Base-by-base conservation (phyloP, 2,888 invertebrate species). In the Patella caerulea region DNA sequence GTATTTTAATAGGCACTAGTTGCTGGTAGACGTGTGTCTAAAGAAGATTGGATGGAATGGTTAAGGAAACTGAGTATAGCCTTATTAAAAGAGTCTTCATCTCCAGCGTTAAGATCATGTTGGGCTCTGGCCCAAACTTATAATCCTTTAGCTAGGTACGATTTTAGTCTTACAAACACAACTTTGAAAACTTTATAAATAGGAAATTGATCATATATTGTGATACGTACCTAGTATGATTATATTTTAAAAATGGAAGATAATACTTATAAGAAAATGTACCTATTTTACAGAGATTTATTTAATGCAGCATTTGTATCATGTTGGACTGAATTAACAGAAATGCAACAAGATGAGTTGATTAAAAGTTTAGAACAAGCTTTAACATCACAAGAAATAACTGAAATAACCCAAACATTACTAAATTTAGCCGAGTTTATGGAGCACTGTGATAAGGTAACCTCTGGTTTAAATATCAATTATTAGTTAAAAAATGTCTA, bases 11-110 rank as follows among this genome's bases (percentile, higher is more conserved):
- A 90, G 89, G 96, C 97, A 0, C 97, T 98, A 96, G 96, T 96
- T n/a, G 96, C 97, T 0, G 96, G 96, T 53, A 94, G 97, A 76
- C 94, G 97, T 80, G 97, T 98, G 0, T 98, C 98, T 0, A 98
- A 98, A 91, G 99, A 99, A 87, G 99, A 99, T 92, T 99, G 99
- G 99, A 93, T 98, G 72, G 98, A 99, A 91, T 99, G 99, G 99
- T 92, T 99, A 74, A 94, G 97, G 71, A 94, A 97, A 71, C 93
- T 99, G 79, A 97, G 97, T 80, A 96, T 98, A 82, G 98, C 98
- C 75, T 93, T 99, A 54, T 93, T 99, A 12, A 97, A 98, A 84
- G 97, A 98, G 90, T 98, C 98, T 0, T 97, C 98, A 2, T 98
- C 98, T 55, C 97, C 98, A 9, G 98, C 98, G 0, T 92, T 99